phyloP scores from a whole-genome alignment of 2,888 invertebrate species.

The Barypeithes pellucidus region DNA sequence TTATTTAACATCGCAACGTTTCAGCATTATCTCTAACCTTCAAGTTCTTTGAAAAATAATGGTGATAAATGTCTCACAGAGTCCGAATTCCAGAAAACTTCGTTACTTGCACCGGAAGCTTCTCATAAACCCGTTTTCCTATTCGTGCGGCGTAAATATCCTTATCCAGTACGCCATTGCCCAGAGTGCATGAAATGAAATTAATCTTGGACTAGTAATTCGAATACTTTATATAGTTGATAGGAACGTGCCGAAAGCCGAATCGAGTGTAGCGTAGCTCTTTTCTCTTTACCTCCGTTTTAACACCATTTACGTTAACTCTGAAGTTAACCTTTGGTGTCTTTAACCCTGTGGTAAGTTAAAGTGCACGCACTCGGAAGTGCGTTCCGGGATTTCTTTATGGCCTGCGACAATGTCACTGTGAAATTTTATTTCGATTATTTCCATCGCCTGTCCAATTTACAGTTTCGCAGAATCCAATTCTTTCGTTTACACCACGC shows the following conservation, averaged over 20 bases:
- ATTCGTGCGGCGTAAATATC: not conserved
- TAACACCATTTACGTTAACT: conserved; percentile 30
- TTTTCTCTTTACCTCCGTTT: conserved; percentile 23
- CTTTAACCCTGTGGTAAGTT: conserved; percentile 19
- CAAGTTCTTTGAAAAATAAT: too few relatives aligned
- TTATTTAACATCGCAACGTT: too few relatives aligned
- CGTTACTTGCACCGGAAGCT: too few relatives aligned
- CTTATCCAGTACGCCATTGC: not conserved
- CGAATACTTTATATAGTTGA: conserved; percentile 17
- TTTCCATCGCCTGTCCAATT: too few relatives aligned
- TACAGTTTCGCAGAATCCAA: too few relatives aligned
- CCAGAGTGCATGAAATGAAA: conserved; percentile 13
- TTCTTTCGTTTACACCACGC: too few relatives aligned
- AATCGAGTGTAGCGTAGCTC: conserved; percentile 31
- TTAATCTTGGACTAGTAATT: conserved; percentile 26
- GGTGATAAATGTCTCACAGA: too few relatives aligned
- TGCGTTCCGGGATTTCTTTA: conserved; percentile 5
- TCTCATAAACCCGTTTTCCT: too few relatives aligned
- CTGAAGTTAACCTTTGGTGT: conserved; percentile 6
- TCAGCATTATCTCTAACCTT: too few relatives aligned
- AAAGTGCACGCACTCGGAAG: not conserved
- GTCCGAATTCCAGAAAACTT: too few relatives aligned
- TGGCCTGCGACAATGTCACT: too few relatives aligned
- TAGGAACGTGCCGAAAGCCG: conserved; percentile 31
- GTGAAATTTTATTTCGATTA: too few relatives aligned